Base-by-base conservation (phyloP, 2,888 invertebrate species). In the Nematopogon swammerdamellus region DNA sequence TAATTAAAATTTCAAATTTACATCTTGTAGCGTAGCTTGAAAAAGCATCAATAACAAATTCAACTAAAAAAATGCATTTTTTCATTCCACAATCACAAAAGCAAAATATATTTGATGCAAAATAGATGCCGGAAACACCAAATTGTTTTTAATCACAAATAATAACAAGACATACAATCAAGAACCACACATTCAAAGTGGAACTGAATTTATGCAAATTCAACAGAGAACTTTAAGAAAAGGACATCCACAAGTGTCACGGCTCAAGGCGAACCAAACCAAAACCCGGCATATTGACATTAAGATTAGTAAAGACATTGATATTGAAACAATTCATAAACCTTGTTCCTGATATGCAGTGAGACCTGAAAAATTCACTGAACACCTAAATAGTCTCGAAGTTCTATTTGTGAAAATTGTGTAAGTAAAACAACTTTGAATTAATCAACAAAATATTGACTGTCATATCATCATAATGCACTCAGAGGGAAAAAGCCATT, bases 281-380 rank as follows among this genome's bases (percentile, higher is more conserved):
- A n/a, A n/a, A n/a, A n/a, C n/a, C n/a, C n/a, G n/a, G n/a, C n/a
- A n/a, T n/a, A n/a, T n/a, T n/a, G n/a, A n/a, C n/a, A n/a, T n/a
- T n/a, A 36, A 36, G 3, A 14, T 36, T 36, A 36, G 36, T 36
- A 36, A 36, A 36, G 25, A 36, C 36, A 36, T 36, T 8, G 36
- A 36, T 36, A 36, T 36, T 14, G 59, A 64, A 68, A 65, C 55
- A 25, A 20, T 17, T 57, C 67, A 63, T 68, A 70, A 73, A 80
- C 80, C 80, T 80, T 75, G 77, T 48, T 80, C 80, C 80, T 63
- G 76, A 65, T 75, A 80, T 50, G 77, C 59, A 61, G 76, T 70
- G 59, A 80, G 80, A 80, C 80, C 80, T 80, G 80, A 54, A 79
- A 80, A 79, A 71, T 77, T 79, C 63, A 79, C 79, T 80, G 64